phyloP scores from a whole-genome alignment of 2,113 vertebrate genomes.

The Martes martes region DNA sequence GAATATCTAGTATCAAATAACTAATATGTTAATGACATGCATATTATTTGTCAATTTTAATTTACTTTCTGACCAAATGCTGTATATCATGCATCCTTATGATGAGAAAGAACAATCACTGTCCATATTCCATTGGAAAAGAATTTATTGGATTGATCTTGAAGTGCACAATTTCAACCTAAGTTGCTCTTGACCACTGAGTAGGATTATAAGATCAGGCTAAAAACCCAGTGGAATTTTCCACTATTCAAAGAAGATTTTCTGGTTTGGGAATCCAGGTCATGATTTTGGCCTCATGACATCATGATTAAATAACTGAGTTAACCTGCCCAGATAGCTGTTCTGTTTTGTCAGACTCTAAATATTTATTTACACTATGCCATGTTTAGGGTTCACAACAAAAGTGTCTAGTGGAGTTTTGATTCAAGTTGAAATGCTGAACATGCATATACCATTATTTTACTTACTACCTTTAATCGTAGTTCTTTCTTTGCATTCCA shows the following conservation, averaged over 20 bases:
- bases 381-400: neutral
- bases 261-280: neutral
- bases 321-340: neutral
- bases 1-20: conserved; percentile 3
- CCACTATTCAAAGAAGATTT: conserved; percentile 26
- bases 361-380: neutral
- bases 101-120: neutral
- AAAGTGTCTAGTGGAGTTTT: neutral
- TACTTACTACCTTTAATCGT: neutral
- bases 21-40: neutral
- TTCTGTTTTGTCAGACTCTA: neutral
- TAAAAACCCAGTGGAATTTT: neutral
- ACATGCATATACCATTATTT: neutral
- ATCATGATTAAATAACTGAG: conserved; percentile 9
- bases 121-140: neutral
- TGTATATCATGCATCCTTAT: neutral
- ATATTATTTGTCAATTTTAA: neutral
- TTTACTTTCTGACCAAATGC: neutral
- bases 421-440: neutral
- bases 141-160: neutral
- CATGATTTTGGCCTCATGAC: neutral
- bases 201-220: neutral
- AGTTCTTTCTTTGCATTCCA: neutral
- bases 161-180: neutral
- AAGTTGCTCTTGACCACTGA: neutral